Percentiles rank a stretch among this genome's conserved stretches.
phyloP scores from a whole-genome alignment of 2,113 vertebrate species.

The Mugil cephalus region DNA sequence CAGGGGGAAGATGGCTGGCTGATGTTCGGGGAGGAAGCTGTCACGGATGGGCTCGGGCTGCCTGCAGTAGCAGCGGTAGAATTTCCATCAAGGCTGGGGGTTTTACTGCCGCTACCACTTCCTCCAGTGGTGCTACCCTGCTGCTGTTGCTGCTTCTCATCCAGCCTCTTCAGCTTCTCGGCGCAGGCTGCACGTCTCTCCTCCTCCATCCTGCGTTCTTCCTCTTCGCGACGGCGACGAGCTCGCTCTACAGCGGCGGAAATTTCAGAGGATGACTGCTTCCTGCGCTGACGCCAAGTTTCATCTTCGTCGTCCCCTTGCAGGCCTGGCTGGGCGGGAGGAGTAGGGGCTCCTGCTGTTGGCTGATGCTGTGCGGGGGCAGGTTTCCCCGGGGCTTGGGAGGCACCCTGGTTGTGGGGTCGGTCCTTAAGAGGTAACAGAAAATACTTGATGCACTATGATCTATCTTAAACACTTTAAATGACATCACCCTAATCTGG shows the following conservation, averaged over 20 bases:
- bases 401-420: slow-evolving; percentile 68
- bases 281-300: slow-evolving; percentile 92
- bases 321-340: slow-evolving; percentile 69
- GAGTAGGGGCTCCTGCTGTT: slow-evolving; percentile 65
- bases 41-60: slow-evolving; percentile 80
- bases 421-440: slow-evolving; percentile 67
- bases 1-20: slow-evolving; percentile 85
- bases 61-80: slow-evolving; percentile 61
- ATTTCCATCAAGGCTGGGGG: slow-evolving; percentile 74
- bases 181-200: slow-evolving; percentile 93
- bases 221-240: slow-evolving; percentile 90
- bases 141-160: slow-evolving; percentile 87
- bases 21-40: slow-evolving; percentile 80
- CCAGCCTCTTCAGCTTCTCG: slow-evolving; percentile 92
- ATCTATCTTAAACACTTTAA: slow-evolving; percentile 2
- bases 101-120: slow-evolving; percentile 59
- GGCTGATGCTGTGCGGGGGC: slow-evolving; percentile 52
- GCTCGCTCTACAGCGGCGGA: slow-evolving; percentile 93
- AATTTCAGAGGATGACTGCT: slow-evolving; percentile 92
- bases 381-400: slow-evolving; percentile 61
- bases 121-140: slow-evolving; percentile 49
- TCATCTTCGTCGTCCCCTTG: slow-evolving; percentile 92
- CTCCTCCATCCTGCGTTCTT: slow-evolving; percentile 94
- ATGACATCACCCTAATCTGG: neutral
- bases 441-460: neutral